phyloP scores from a whole-genome alignment of 92 coral and sea anemone species.

The Bergia sp. region DNA sequence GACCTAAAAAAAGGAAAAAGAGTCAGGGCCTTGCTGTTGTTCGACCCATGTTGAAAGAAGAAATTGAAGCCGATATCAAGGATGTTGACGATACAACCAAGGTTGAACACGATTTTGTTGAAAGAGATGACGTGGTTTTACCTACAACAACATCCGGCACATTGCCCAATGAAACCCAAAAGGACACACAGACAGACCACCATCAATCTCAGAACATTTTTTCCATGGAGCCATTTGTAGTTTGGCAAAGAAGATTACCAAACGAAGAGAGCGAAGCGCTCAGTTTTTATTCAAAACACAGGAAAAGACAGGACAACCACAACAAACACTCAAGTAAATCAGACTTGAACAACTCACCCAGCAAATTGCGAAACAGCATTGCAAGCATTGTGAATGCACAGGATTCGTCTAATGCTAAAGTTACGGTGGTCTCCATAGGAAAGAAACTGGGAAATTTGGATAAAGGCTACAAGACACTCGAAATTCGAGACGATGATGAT shows the following conservation, averaged over 20 bases:
- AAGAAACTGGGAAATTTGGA: conserved; percentile 17
- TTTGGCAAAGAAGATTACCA: conserved; percentile 10
- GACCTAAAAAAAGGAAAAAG: conserved; percentile 33
- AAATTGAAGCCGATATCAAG: neutral
- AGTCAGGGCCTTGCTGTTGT: conserved; percentile 26
- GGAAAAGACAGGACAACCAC: neutral
- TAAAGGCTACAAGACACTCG: conserved; percentile 36
- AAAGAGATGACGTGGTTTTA: neutral
- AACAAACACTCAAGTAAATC: conserved; percentile 11
- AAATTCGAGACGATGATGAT: conserved; percentile 34
- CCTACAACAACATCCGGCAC: neutral
- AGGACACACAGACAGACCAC: neutral
- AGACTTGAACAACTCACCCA: conserved; percentile 8
- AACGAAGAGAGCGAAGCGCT: neutral
- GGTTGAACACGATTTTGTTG: neutral
- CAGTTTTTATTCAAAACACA: conserved; percentile 22
- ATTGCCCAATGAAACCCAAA: neutral
- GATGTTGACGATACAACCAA: neutral
- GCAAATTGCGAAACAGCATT: conserved; percentile 13
- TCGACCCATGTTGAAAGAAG: conserved; percentile 5
- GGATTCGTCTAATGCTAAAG: conserved; percentile 1
- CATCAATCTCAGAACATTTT: neutral
- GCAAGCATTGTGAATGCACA: conserved; percentile 21
- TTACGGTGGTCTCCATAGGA: conserved; percentile 13
- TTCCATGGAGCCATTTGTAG: neutral